Percentiles rank a stretch among this genome's conserved stretches.
Conservation (phyloP, 2,113 vertebrate species). For the Hemiscyllium ocellatum region DNA sequence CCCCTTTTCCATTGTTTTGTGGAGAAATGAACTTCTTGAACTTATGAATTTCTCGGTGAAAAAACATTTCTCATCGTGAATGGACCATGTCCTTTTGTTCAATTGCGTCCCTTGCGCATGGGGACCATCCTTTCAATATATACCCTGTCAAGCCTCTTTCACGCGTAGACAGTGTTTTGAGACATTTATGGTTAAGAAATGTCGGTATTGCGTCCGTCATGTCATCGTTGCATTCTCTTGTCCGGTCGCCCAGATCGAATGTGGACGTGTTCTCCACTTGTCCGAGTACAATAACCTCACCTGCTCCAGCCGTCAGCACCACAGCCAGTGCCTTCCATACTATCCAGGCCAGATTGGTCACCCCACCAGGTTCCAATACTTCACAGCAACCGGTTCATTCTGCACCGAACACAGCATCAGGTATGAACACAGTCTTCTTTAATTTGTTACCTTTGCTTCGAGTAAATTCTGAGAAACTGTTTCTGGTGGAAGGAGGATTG, state of each 20-base stretch:
- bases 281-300: conserved; percentile 44
- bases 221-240: fast-evolving
- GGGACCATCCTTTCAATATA: too few species aligned
- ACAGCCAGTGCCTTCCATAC: conserved; percentile 69
- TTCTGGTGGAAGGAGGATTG: neutral
- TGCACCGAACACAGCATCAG: conserved; percentile 62
- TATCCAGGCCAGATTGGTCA: conserved; percentile 71
- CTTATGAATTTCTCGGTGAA: too few species aligned
- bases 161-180: neutral
- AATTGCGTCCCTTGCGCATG: too few species aligned
- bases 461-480: neutral
- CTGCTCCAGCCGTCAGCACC: conserved; percentile 45
- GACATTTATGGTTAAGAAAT: neutral
- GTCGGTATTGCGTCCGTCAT: neutral
- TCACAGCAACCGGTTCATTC: conserved; percentile 57
- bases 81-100: too few species aligned
- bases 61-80: too few species aligned
- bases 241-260: conserved; percentile 37
- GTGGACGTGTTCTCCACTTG: neutral
- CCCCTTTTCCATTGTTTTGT: too few species aligned
- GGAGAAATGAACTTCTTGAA: too few species aligned
- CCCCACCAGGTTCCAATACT: conserved; percentile 56
- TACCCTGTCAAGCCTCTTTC: too few species aligned
- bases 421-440: conserved; percentile 52
- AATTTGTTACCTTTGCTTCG: neutral